Base-by-base conservation (phyloP, 2,888 invertebrate genomes). In the Thelaira solivaga region DNA sequence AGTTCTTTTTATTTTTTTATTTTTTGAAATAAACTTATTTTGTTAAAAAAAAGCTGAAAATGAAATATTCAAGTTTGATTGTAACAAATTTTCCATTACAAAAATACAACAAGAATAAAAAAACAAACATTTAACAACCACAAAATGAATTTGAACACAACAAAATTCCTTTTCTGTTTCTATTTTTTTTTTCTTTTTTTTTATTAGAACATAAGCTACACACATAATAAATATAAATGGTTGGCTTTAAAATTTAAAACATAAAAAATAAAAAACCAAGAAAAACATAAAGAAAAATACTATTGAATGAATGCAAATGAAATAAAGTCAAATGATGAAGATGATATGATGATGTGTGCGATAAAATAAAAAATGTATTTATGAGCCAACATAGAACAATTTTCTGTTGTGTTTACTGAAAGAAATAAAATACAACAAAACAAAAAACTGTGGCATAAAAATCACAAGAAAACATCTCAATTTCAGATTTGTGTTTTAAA, bases 391-490 rank as follows among this genome's bases (percentile, higher is more conserved):
- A n/a, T n/a, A n/a, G n/a, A n/a, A n/a, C n/a, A n/a, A n/a, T n/a
- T n/a, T n/a, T n/a, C n/a, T n/a, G n/a, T n/a, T n/a, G n/a, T n/a
- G n/a, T n/a, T n/a, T n/a, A n/a, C n/a, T n/a, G n/a, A n/a, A n/a
- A n/a, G n/a, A n/a, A n/a, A n/a, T n/a, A n/a, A n/a, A n/a, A n/a
- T n/a, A n/a, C n/a, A n/a, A n/a, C n/a, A n/a, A n/a, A n/a, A n/a
- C n/a, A n/a, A n/a, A n/a, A n/a, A n/a, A n/a, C n/a, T n/a, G n/a
- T n/a, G n/a, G n/a, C n/a, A n/a, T n/a, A 4, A 4, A 64, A 67
- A 68, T 75, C 61, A 68, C n/a, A 61, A 75, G 55, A 68, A 68
- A 49, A 31, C 68, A 75, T 68, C 75, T 67, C 34, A 26, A 53
- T 11, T 43, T 67, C 55, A 45, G 45, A 55, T 55, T 47, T 47